These are phyloP conservation scores for Cecropterus lyciades DNA, from an alignment of 1,140 invertebrate genomes.

Conservation along the genomic window DNA sequence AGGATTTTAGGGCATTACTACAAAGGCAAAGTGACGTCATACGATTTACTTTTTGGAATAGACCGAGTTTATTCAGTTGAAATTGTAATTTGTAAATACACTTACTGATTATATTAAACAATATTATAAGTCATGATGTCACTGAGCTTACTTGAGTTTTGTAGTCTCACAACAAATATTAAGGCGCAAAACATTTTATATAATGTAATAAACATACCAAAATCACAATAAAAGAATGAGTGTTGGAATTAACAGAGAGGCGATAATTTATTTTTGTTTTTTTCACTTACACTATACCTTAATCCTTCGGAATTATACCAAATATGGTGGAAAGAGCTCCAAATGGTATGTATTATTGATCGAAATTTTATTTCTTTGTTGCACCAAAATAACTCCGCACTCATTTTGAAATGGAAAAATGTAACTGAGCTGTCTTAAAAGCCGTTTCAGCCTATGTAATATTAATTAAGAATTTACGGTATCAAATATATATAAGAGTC, in stretches of 20 bases:
- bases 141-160: constrained; percentile 58
- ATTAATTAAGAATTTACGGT: too few relatives aligned
- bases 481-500: too few relatives aligned
- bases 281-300: constrained; percentile 63
- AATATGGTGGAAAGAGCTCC: constrained; percentile 57
- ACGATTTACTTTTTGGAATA: constrained; percentile 29
- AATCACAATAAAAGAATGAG: constrained; percentile 82
- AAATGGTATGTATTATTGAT: constrained; percentile 76
- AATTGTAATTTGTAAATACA: constrained; percentile 17
- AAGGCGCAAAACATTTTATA: constrained; percentile 67
- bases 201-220: constrained; percentile 72
- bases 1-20: constrained; percentile 66
- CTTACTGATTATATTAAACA: constrained; percentile 6
- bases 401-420: constrained; percentile 69
- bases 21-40: constrained; percentile 60
- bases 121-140: constrained; percentile 49
- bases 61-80: constrained; percentile 12
- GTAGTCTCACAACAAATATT: constrained; percentile 85
- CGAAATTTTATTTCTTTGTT: constrained; percentile 69
- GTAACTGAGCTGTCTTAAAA: constrained; percentile 44
- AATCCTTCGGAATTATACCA: constrained; percentile 59
- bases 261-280: constrained; percentile 71
- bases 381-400: constrained; percentile 75
- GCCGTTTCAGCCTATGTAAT: not conserved
- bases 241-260: constrained; percentile 82